A percentile compares a stretch with the other conserved stretches of the same genome.
These are phyloP conservation scores for Podiceps cristatus DNA, from an alignment of 2,113 vertebrate species.

Conservation along the genomic window DNA sequence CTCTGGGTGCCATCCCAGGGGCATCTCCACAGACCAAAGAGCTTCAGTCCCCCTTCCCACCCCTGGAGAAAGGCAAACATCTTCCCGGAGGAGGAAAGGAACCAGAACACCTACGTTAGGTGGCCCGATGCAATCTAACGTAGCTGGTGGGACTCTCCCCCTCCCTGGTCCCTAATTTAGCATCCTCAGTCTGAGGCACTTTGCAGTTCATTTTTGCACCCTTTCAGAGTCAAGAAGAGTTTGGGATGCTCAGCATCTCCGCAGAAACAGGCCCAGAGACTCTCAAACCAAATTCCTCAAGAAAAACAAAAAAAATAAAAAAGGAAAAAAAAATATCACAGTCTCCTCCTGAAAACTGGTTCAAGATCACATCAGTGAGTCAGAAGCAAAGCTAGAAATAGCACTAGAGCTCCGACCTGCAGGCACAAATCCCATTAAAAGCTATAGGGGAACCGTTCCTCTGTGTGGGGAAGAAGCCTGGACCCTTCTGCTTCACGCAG, in stretches of 20 bases:
- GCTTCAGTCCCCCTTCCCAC: not conserved
- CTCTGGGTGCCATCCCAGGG: not conserved
- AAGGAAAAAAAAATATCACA: not conserved
- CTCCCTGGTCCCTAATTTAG: not conserved
- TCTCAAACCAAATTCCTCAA: not conserved
- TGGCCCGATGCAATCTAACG: not conserved
- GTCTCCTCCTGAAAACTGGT: slow-evolving; percentile 65
- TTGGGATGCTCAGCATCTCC: not conserved
- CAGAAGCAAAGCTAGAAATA: slow-evolving; percentile 68
- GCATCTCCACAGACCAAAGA: not conserved
- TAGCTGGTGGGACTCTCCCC: not conserved
- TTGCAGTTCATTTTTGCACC: not conserved
- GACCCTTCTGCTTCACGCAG: not conserved
- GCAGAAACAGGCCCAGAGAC: not conserved
- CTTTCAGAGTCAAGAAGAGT: not conserved
- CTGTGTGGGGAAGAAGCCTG: not conserved
- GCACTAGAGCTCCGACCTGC: slow-evolving; percentile 65
- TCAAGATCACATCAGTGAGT: slow-evolving; percentile 69
- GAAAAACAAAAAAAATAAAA: not conserved
- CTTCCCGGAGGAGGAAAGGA: not conserved
- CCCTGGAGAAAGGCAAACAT: not conserved
- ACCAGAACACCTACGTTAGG: not conserved
- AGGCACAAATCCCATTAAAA: slow-evolving; percentile 61
- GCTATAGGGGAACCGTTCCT: slow-evolving; percentile 13
- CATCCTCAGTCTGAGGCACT: not conserved